These are phyloP conservation scores for Eulemur rubriventer DNA, from an alignment of 2,797 vertebrate species.

Conservation along the genomic window DNA sequence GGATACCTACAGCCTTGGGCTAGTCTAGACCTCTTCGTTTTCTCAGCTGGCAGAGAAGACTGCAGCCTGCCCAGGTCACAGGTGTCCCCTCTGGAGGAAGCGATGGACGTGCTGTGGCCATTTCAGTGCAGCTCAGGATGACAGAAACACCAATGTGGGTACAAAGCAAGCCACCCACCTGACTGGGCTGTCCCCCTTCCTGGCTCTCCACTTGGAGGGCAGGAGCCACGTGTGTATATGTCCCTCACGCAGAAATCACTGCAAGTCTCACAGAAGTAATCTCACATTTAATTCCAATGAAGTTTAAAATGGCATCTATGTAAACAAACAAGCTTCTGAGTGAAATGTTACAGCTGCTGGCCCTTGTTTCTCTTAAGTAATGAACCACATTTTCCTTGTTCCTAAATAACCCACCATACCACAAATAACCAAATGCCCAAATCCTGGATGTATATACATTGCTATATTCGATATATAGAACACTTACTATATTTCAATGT, in stretches of 20 bases:
- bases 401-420: background rate
- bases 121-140: background rate
- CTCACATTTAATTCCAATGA: conserved; percentile 17
- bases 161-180: accelerated
- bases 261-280: background rate
- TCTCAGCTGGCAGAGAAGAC: background rate
- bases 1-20: accelerated
- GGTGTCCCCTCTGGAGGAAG: accelerated
- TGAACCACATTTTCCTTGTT: background rate
- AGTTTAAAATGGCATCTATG: background rate
- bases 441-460: background rate
- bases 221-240: background rate
- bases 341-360: background rate
- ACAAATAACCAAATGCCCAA: background rate
- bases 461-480: accelerated
- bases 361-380: background rate
- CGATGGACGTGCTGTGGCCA: accelerated
- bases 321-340: background rate
- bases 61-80: background rate
- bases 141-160: accelerated
- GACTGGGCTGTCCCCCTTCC: background rate
- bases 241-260: background rate
- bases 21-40: background rate
- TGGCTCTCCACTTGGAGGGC: background rate
- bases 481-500: accelerated